Conservation (phyloP, 2,888 invertebrate genomes). For the Eulithis prunata region DNA sequence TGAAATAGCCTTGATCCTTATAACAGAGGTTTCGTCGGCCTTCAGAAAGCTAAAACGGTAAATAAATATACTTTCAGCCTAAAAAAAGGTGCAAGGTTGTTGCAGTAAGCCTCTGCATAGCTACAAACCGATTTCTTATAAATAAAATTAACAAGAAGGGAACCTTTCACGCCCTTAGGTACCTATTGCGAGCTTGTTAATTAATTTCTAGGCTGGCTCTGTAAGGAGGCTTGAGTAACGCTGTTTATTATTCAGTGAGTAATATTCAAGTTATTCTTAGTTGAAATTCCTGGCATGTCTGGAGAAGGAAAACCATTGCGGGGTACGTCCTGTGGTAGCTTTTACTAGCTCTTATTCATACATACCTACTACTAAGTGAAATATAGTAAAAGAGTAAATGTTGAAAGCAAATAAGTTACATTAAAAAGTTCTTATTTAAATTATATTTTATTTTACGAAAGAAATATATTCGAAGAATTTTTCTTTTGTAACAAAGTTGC, state of each 20-base stretch:
- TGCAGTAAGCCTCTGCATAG: no score
- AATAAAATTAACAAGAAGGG: background rate
- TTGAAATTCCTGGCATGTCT: background rate
- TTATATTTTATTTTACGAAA: background rate
- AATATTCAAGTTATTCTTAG: constrained; percentile 16
- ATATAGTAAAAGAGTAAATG: no score
- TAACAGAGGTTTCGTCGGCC: no score
- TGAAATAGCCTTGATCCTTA: no score
- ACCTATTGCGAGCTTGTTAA: background rate
- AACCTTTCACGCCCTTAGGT: background rate
- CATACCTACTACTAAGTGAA: no score
- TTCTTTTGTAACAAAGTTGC: constrained; percentile 7
- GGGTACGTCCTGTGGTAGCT: background rate
- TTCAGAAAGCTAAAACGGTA: no score
- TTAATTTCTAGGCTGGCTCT: background rate
- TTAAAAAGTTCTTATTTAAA: no score
- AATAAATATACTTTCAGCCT: no score
- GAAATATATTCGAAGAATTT: constrained; percentile 6
- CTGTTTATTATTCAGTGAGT: constrained; percentile 23
- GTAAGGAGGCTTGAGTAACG: constrained; percentile 1
- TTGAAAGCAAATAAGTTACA: no score
- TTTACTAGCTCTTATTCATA: no score
- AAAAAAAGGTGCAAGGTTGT: no score
- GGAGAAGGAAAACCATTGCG: background rate
- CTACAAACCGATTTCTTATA: no score